Evolutionary conservation across 2,797 vertebrate genomes (phyloP), one percentile per base, ranked within the genome.

Genomic region (Neosilurus hyrtlii): DNA sequence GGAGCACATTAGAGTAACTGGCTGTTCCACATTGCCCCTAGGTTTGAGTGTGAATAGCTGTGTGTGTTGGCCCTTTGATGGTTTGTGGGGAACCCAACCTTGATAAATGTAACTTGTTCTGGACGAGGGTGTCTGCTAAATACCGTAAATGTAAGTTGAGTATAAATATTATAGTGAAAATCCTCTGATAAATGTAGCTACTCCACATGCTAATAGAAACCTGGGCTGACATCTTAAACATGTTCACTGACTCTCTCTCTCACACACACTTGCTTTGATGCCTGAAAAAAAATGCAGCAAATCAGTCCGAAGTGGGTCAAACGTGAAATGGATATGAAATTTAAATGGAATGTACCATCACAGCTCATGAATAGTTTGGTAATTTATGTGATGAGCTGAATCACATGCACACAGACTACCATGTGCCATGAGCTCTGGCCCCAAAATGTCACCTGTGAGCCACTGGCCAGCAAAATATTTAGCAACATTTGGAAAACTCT

Each of bases 101-200:
- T 43, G 30, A 30, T 30, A 30, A 30, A 30, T 30, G 30, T 30
- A 30, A 43, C 1, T 43, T 43, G 43, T 43, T 43, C 43, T 43
- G 43, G 43, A 4, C 8, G 43, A 43, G 43, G 43, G 43, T 43
- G 4, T 8, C 8, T 43, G 43, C 43, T 8, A 43, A 43, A 43
- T 43, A 5, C 8, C 30, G 30, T 30, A 30, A 30, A 30, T 43
- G 43, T 43, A 8, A 43, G 43, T 8, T 84, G 88, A 89, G 86
- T 84, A 85, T 87, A 88, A 89, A 89, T 84, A 86, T 78, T 81
- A 86, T 88, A 93, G 92, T 91, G 90, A 91, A 91, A 88, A 90
- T 87, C 86, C 85, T 87, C 86, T 88, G 88, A 90, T 92, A 93
- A 91, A 92, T 93, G 93, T 93, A 94, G 77, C 87, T 87, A 81